Conservation (phyloP, 2,888 invertebrate genomes). For the Morpho deidamia region DNA sequence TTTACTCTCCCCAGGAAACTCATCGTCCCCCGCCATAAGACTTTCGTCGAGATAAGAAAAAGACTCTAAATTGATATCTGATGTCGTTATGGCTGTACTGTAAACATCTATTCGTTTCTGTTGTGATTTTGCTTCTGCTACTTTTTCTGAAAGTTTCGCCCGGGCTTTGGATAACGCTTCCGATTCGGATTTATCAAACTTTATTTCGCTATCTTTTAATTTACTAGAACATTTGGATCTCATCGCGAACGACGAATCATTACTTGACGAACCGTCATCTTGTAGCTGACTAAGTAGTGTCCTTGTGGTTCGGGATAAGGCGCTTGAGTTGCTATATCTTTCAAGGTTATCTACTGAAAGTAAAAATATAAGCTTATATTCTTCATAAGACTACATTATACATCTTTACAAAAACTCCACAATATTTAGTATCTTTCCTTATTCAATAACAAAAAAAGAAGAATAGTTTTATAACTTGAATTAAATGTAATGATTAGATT, state of each 20-base stretch:
- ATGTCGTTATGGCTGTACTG: slow-evolving; percentile 70
- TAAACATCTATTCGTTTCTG: slow-evolving; percentile 74
- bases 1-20: slow-evolving; percentile 48
- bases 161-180: slow-evolving; percentile 66
- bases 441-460: not conserved
- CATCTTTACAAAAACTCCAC: too few relatives aligned
- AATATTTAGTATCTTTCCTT: too few relatives aligned
- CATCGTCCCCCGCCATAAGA: slow-evolving; percentile 67
- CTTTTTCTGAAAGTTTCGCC: slow-evolving; percentile 64
- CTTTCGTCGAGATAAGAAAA: slow-evolving; percentile 73
- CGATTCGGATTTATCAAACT: slow-evolving; percentile 51
- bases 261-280: slow-evolving; percentile 74
- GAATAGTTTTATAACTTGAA: not conserved
- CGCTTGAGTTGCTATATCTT: slow-evolving; percentile 56
- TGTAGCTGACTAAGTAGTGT: slow-evolving; percentile 73
- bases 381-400: too few relatives aligned
- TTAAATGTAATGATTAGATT: too few relatives aligned
- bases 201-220: slow-evolving; percentile 40
- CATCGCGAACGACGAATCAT: slow-evolving; percentile 70
- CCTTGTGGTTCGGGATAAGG: slow-evolving; percentile 61
- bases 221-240: slow-evolving; percentile 46
- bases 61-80: slow-evolving; percentile 74
- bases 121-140: slow-evolving; percentile 59
- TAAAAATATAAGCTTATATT: not conserved
- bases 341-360: slow-evolving; percentile 65